phyloP scores from a whole-genome alignment of 2,797 vertebrate genomes.

The Sebastes baramenuke region DNA sequence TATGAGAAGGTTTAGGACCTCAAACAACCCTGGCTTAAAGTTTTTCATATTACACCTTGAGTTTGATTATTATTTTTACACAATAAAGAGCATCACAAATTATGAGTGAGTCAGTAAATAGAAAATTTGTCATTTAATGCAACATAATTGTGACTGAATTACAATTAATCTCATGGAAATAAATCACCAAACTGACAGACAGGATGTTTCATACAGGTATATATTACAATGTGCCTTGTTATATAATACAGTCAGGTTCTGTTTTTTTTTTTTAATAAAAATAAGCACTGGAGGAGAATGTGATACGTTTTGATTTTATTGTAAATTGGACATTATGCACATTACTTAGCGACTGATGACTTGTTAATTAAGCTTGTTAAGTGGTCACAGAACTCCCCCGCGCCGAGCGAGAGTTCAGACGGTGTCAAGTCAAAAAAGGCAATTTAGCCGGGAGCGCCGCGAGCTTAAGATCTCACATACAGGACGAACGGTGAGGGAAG shows the following conservation, averaged over 20 bases:
- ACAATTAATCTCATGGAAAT: slow-evolving; percentile 92
- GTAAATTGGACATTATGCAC: slow-evolving; percentile 88
- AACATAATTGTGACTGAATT: slow-evolving; percentile 91
- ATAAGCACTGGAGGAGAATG: slow-evolving; percentile 86
- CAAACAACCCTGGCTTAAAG: background rate
- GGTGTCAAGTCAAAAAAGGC: slow-evolving; percentile 50
- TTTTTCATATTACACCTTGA: background rate
- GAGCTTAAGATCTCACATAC: slow-evolving; percentile 36
- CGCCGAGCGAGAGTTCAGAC: slow-evolving; percentile 42
- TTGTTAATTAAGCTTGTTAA: slow-evolving; percentile 75
- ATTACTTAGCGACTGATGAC: slow-evolving; percentile 82
- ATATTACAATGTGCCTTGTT: slow-evolving; percentile 96
- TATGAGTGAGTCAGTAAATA: slow-evolving; percentile 85
- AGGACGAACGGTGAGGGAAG: slow-evolving; percentile 51
- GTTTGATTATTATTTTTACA: background rate
- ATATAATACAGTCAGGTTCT: slow-evolving; percentile 92
- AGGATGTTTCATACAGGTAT: slow-evolving; percentile 91
- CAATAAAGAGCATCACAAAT: slow-evolving; percentile 41
- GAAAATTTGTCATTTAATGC: slow-evolving; percentile 94
- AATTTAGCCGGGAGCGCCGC: slow-evolving; percentile 54
- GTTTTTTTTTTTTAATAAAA: slow-evolving; percentile 79
- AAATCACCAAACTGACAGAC: slow-evolving; percentile 89
- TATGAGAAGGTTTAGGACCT: too few relatives aligned
- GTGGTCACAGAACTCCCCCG: slow-evolving; percentile 52
- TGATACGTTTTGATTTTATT: slow-evolving; percentile 85